Evolutionary conservation across 2,888 invertebrate species (phyloP), one percentile per base, ranked within the genome.

Genomic region (Hanleya hanleyi): DNA sequence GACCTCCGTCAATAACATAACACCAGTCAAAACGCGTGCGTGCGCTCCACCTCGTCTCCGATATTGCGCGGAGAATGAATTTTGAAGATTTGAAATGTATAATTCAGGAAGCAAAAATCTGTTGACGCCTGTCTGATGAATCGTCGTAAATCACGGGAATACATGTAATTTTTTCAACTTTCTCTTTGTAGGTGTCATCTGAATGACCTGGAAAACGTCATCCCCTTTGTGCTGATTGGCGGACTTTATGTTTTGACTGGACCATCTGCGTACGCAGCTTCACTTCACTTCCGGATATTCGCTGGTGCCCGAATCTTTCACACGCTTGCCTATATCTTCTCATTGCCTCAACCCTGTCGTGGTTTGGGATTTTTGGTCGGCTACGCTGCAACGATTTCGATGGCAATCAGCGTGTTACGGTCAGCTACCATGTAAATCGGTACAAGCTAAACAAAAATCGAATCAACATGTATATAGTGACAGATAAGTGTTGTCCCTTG

Each of bases 151-250:
- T n/a, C n/a, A n/a, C n/a, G n/a, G n/a, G n/a, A n/a, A n/a, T n/a
- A n/a, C n/a, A n/a, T n/a, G n/a, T n/a, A n/a, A n/a, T n/a, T n/a
- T n/a, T n/a, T n/a, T n/a, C n/a, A n/a, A n/a, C n/a, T n/a, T n/a
- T n/a, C n/a, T n/a, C n/a, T n/a, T 90, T 91, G 7, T 88, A 94
- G 94, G 83, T 94, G 94, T 15, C 94, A 95, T 86, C 91, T 93
- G 81, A 95, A 95, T 84, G 95, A 95, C 87, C 86, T 95, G 88
- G 95, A 95, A 90, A 95, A 94, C 87, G 94, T 95, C 70, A 92
- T 93, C 0, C 92, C 93, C 0, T 95, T 94, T 86, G 92, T 94
- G 87, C 83, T 94, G 18, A 88, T 93, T 38, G 93, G 92, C 4
- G 92, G 93, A 5, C 86, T 93, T 71, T 95, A 94, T 90, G 85